phyloP scores from a whole-genome alignment of 2,113 vertebrate species.

The Sus scrofa region DNA sequence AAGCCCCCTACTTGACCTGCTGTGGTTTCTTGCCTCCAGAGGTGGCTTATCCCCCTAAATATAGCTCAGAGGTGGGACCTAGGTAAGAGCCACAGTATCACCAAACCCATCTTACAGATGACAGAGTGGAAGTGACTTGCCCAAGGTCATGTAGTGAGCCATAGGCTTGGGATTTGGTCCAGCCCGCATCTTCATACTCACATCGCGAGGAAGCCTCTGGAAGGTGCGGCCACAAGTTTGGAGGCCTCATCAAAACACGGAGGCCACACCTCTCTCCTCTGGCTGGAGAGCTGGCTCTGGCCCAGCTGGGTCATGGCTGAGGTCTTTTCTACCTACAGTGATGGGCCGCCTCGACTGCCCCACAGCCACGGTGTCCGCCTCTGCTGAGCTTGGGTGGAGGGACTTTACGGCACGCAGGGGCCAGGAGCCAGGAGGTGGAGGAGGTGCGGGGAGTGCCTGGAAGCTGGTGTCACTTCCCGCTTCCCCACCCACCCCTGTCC shows the following conservation, averaged over 20 bases:
- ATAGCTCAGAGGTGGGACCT: not conserved
- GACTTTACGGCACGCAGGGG: not conserved
- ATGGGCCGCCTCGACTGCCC: accelerated
- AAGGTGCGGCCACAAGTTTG: not conserved
- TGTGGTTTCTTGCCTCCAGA: not conserved
- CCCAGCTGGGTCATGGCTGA: not conserved
- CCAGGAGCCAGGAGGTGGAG: not conserved
- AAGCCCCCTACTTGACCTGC: not conserved
- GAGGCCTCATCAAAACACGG: not conserved
- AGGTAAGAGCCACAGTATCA: not conserved
- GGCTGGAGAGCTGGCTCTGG: not conserved
- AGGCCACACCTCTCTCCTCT: not conserved
- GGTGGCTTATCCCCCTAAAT: not conserved
- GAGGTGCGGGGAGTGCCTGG: not conserved
- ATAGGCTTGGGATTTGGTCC: not conserved
- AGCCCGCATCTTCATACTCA: not conserved
- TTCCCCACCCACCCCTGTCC: not conserved
- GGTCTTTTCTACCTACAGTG: not conserved
- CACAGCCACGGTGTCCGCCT: not conserved
- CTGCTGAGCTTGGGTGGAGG: not conserved
- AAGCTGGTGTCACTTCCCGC: not conserved
- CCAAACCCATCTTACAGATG: not conserved
- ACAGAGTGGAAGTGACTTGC: not conserved
- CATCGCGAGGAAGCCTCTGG: not conserved
- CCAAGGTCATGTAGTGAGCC: not conserved